Evolutionary conservation across 2,797 vertebrate genomes (phyloP).

Genomic region (Catamblyrhynchus diadema): DNA sequence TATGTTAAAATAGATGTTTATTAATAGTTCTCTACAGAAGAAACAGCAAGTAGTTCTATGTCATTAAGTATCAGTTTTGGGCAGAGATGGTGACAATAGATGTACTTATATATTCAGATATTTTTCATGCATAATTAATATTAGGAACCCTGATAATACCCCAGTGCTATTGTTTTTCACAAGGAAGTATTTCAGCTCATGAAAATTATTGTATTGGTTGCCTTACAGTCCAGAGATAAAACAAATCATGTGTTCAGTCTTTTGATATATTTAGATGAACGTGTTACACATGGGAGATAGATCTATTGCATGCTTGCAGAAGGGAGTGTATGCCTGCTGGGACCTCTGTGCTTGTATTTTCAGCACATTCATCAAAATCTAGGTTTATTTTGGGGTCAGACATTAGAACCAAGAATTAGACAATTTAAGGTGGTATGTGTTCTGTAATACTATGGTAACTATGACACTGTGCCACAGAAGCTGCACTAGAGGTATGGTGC

Average conservation of each 20-base stretch:
- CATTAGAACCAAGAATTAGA: not conserved
- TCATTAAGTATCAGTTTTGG: not conserved
- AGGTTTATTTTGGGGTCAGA: not conserved
- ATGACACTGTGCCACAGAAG: not conserved
- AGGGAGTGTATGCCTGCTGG: not conserved
- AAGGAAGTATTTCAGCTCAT: not conserved
- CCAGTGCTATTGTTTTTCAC: not conserved
- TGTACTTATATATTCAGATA: not conserved
- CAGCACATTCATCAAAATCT: not conserved
- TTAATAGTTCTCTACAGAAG: not conserved
- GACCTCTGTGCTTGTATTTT: not conserved
- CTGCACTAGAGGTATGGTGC: not conserved
- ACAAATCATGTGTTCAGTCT: not conserved
- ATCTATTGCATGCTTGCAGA: not conserved
- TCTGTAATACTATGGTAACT: not conserved
- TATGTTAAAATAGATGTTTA: not conserved
- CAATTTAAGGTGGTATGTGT: not conserved
- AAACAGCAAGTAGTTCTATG: not conserved
- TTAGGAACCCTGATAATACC: not conserved
- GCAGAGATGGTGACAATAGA: not conserved
- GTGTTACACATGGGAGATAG: not conserved
- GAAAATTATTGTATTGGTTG: not conserved
- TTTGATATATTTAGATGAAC: not conserved
- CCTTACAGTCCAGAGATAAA: not conserved
- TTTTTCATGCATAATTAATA: not conserved